A percentile compares a stretch with the other conserved stretches of the same genome.
These are phyloP conservation scores for Drosophila ercepeae DNA, from an alignment of 1,140 invertebrate species.

Conservation along the genomic window DNA sequence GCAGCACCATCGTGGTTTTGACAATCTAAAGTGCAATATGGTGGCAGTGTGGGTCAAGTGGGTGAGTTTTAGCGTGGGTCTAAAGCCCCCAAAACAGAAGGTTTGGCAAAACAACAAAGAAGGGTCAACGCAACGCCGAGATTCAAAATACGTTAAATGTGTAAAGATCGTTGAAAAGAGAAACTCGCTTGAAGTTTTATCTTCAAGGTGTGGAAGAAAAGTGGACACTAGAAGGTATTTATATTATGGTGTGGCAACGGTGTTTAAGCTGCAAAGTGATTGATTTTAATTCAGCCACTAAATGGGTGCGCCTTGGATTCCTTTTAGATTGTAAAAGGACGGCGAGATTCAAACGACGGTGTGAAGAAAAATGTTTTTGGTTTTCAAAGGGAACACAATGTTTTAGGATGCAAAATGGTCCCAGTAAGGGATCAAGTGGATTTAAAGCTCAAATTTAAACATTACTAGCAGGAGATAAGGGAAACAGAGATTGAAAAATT, in stretches of 20 bases:
- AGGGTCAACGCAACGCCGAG: conserved; percentile 35
- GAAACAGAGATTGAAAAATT: no score
- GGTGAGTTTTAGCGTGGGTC: neutral
- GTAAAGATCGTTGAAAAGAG: conserved; percentile 14
- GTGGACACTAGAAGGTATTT: neutral
- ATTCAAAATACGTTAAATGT: conserved; percentile 1
- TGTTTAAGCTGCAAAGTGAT: neutral
- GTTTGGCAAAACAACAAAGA: conserved; percentile 25
- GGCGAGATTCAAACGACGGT: no score
- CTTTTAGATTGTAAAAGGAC: no score
- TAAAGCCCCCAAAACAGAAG: conserved; percentile 1
- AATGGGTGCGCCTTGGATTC: no score
- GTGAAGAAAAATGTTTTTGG: no score
- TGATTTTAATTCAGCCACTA: neutral
- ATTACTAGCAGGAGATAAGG: no score
- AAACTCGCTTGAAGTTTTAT: neutral
- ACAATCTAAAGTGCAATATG: conserved; percentile 59
- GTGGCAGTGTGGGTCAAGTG: conserved; percentile 47
- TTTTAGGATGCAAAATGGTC: neutral
- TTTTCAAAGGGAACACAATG: neutral
- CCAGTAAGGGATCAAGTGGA: no score
- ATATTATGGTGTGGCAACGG: neutral
- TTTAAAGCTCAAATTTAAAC: no score
- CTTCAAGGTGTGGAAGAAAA: neutral
- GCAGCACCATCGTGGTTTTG: conserved; percentile 48